phyloP scores from a whole-genome alignment of 2,888 invertebrate genomes.

The Chamaedrilus cognettii region DNA sequence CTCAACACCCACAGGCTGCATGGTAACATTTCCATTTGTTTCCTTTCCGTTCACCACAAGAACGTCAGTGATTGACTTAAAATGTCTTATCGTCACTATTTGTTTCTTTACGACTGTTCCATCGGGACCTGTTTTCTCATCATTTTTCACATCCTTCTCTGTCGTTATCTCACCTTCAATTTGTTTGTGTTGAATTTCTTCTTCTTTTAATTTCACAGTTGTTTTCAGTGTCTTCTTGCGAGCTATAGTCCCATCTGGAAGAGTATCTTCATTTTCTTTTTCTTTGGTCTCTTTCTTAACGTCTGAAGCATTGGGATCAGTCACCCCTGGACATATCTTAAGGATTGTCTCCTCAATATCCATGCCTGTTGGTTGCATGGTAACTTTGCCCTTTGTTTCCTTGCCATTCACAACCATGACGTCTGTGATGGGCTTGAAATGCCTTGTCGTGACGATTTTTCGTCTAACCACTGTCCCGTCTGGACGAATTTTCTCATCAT shows the following conservation, averaged over 20 bases:
- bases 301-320: constrained; percentile 17
- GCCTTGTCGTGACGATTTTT: constrained; percentile 12
- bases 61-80: constrained; percentile 17
- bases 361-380: neutral
- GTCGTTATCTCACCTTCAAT: neutral
- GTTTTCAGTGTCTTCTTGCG: constrained; percentile 7
- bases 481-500: constrained; percentile 12
- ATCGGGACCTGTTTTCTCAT: neutral
- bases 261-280: constrained; percentile 5
- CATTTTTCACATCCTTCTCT: neutral
- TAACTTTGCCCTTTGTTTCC: neutral
- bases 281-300: constrained; percentile 9
- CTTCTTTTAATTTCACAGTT: constrained; percentile 3
- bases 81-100: constrained; percentile 13
- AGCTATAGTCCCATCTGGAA: constrained; percentile 10
- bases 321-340: constrained; percentile 8
- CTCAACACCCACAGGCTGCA: constrained; percentile 17
- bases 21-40: constrained; percentile 1
- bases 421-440: constrained; percentile 12
- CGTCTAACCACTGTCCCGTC: constrained; percentile 11
- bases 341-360: constrained; percentile 12
- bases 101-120: constrained; percentile 1
- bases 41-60: constrained; percentile 13
- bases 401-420: constrained; percentile 5
- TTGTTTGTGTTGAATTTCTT: neutral